Base-by-base conservation (phyloP, 2,888 invertebrate species). In the Melanostoma scalare region DNA sequence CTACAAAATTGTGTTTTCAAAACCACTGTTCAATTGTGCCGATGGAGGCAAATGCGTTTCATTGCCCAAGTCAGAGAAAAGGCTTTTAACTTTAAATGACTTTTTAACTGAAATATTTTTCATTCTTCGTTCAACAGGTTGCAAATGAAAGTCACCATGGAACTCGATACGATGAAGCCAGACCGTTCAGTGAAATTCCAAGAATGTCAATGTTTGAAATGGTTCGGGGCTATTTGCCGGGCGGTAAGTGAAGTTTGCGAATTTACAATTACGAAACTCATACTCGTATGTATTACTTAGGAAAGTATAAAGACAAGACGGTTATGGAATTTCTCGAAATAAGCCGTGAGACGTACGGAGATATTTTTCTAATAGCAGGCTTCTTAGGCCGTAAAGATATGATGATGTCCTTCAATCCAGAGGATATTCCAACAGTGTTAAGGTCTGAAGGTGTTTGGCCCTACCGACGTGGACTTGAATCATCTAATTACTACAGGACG, bases 371-470 rank as follows among this genome's bases (percentile, higher is more conserved):
- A 36, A 78, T 92, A 8, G 89, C 90, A 6, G 89, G 90, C 1
- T 68, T 92, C 4, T 75, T 89, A 6, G 90, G 91, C 0, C 85
- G 85, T 3, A 68, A 78, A 0, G 52, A 85, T 35, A 65, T 91
- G 0, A 87, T 93, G 0, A 84, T 91, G 1, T 87, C 92, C 1
- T 92, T 92, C 85, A 91, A 93, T 87, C 92, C 93, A 0, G 92
- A 92, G 4, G 92, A 93, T 86, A 91, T 93, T 48, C 91, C 92
- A 85, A 88, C 88, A 81, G 88, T 92, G 67, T 91, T 91, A 80
- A 90, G 93, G 2, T 88, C 90, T 31, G 92, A 93, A 87, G 93
- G 93, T 4, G 71, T 87, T 0, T 92, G 92, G 91, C 93, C 93
- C 0, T 30, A 85, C 3, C 89, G 93, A 33, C 87, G 90, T 0